Base-by-base conservation (phyloP, 2,113 vertebrate species). In the Pachycephala philippinensis region DNA sequence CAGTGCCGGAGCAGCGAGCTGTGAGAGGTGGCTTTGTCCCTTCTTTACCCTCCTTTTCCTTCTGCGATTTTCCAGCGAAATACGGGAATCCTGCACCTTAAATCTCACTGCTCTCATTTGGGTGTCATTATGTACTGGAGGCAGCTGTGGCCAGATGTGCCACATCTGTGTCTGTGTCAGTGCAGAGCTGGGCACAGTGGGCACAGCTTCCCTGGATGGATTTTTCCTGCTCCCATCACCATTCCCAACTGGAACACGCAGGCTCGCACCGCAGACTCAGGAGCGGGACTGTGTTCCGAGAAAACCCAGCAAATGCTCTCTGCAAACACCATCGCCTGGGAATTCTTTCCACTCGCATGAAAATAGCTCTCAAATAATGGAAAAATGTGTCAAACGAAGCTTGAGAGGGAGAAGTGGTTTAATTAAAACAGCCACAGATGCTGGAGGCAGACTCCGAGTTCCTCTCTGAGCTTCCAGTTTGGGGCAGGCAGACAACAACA, bases 301-400 rank as follows among this genome's bases (percentile, higher is more conserved):
- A 56, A 64, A 81, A 86, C 71, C 6, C 80, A 84, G 63, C 39
- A 63, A 92, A 64, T 6, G 44, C 35, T 47, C 82, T 28, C 54
- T 71, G 49, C 17, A 49, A 87, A 56, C 24, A 21, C 49, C 74
- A 85, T 1, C 0, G 0, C 84, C 70, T 10, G 0, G 82, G 90
- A 93, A 96, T 95, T 91, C 81, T 93, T 97, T 94, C 96, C 96
- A 88, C n/a, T 93, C 35, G 49, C 27, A 89, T 27, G 57, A 89
- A 95, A 91, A 93, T 49, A 83, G 14, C 87, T 61, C 87, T 78
- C 68, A 59, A 90, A 94, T 77, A 56, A 53, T 4, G 78, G 74
- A 82, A 93, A 93, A 94, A 87, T 49, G 49, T 72, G 90, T 60
- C 90, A 85, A 90, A 68, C 18, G 18, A 79, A 68, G 88, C 65